Evolutionary conservation across 2,113 vertebrate genomes (phyloP), one percentile per base, ranked within the genome.

Genomic region (Mesoclemmys tuberculata): DNA sequence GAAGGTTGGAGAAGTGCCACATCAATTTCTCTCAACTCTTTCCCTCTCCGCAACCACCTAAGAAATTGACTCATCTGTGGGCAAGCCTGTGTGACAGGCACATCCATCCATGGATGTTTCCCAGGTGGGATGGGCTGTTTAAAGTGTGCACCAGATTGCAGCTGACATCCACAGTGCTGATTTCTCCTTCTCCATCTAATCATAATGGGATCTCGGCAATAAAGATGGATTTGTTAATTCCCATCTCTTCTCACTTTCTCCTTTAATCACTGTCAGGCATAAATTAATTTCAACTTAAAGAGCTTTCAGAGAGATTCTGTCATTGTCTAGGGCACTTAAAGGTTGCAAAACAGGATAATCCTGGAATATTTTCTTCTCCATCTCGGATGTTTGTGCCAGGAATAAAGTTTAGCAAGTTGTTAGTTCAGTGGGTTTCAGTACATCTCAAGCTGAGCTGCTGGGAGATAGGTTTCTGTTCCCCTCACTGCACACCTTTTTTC

Each of bases 141-240:
- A 97, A 97, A 97, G 88, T 95, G 93, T 85, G 90, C 84, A 98
- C 95, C 96, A 98, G 96, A 98, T 97, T 98, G 97, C 97, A 98
- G 98, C 97, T 98, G 98, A 97, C 98, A 98, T 88, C 88, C 79
- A 8, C 96, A 97, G 97, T 55, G 91, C 96, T 95, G 97, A 97
- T 98, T 97, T 98, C 89, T 89, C 95, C 93, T 79, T 98, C 93
- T 98, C 84, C 92, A 97, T 96, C 91, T 96, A 97, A 97, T 98
- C 97, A 96, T 98, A 98, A 98, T 98, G 96, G 96, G 94, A 98
- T 98, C 97, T 98, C 96, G 95, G 98, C 97, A 98, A 98, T 98
- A 98, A 98, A 98, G 98, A 98, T 98, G 96, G 96, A 98, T 98
- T 98, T 98, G 95, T 96, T 98, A 97, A 98, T 98, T 98, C 98